Evolutionary conservation across 2,113 vertebrate genomes (phyloP).

Genomic region (Callorhinus ursinus): DNA sequence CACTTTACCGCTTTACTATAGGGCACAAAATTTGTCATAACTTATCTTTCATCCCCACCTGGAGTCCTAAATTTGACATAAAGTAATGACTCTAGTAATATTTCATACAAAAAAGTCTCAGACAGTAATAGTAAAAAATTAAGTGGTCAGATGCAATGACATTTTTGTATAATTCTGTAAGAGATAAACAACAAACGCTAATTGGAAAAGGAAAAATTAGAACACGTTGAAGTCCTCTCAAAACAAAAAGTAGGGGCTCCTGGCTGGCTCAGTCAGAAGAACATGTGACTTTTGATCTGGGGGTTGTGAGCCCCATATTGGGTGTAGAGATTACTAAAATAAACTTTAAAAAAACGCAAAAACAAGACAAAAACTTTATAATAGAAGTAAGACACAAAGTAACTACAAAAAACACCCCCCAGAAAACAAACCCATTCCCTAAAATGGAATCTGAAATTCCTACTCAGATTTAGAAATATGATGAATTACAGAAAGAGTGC

Average conservation of each 20-base stretch:
- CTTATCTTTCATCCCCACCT: not conserved
- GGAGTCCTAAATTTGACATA: constrained; percentile 6
- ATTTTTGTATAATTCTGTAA: constrained; percentile 57
- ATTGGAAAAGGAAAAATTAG: constrained; percentile 36
- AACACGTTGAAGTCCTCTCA: constrained; percentile 1
- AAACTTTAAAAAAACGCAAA: not conserved
- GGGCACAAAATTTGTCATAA: not conserved
- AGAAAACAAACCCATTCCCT: not conserved
- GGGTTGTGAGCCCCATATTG: not conserved
- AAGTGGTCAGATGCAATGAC: constrained; percentile 10
- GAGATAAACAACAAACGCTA: not conserved
- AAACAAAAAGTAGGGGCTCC: not conserved
- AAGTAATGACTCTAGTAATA: constrained; percentile 39
- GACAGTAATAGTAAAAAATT: constrained; percentile 43
- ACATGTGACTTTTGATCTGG: not conserved
- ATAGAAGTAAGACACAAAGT: constrained; percentile 44
- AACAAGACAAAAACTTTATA: not conserved
- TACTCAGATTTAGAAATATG: not conserved
- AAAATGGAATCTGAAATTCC: constrained; percentile 42
- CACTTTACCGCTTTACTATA: not conserved
- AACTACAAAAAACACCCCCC: not conserved
- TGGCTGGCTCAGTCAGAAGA: not conserved
- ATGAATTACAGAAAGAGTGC: not conserved
- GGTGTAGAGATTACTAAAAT: not conserved
- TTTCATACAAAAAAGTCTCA: not conserved